phyloP scores from a whole-genome alignment of 2,797 vertebrate genomes.

The Enteromius afrohamiltoni region DNA sequence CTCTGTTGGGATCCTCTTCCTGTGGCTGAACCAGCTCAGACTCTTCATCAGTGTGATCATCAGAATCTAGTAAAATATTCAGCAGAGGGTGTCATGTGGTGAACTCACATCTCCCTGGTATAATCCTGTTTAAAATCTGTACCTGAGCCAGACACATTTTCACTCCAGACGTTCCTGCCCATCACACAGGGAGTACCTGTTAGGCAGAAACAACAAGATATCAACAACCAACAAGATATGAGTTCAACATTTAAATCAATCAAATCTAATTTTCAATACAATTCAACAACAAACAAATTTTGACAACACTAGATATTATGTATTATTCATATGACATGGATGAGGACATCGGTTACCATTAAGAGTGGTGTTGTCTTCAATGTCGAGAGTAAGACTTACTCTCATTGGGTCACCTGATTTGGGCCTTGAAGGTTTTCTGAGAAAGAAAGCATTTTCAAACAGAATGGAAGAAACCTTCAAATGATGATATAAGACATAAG shows the following conservation, averaged over 20 bases:
- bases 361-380: slow-evolving; percentile 66
- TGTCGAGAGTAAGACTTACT: slow-evolving; percentile 73
- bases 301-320: no score
- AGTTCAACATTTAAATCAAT: not conserved
- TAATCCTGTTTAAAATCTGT: slow-evolving; percentile 57
- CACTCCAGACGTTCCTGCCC: slow-evolving; percentile 79
- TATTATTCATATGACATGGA: no score
- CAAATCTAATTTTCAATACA: no score
- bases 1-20: slow-evolving; percentile 60
- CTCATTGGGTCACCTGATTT: slow-evolving; percentile 68
- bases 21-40: slow-evolving; percentile 59
- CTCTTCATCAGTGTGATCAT: slow-evolving; percentile 67
- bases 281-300: no score
- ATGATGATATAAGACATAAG: not conserved
- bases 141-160: slow-evolving; percentile 68
- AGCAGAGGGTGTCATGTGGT: not conserved
- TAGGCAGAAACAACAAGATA: slow-evolving; percentile 41
- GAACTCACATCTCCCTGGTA: not conserved
- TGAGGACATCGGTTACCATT: slow-evolving; percentile 66
- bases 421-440: slow-evolving; percentile 74
- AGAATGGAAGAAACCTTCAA: slow-evolving; percentile 14
- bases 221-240: slow-evolving; percentile 33
- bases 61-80: slow-evolving; percentile 69
- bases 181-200: slow-evolving; percentile 77
- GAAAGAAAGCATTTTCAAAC: slow-evolving; percentile 50